Evolutionary conservation across 2,888 invertebrate genomes (phyloP), one percentile per base, ranked within the genome.

Genomic region (Lycocerus yunnanus): DNA sequence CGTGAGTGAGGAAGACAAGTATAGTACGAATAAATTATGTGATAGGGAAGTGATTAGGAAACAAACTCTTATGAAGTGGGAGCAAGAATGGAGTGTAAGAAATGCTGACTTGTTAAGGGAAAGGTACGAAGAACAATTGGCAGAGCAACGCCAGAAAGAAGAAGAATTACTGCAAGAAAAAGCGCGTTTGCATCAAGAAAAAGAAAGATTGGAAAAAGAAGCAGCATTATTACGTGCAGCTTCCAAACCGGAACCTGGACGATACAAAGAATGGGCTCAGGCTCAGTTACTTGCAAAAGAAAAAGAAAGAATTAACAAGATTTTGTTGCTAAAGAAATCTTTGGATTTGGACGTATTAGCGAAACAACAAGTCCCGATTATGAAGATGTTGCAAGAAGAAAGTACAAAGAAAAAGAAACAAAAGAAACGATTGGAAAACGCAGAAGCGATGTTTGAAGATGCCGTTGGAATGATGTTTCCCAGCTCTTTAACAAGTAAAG

Each of bases 201-300:
- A 10, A 10, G 10, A 14, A 14, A 61, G 68, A 72, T 58, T 78
- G 58, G 78, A 80, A 11, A 79, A 80, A 70, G 72, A 68, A 58
- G 77, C 8, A 79, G 80, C 58, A 79, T 75, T 75, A n/a, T 75
- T 9, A 77, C 73, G 0, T 73, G 74, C 11, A 18, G 66, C 15
- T 78, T 76, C 20, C 16, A 66, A 14, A 65, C 71, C 15, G 75
- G 79, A 78, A 21, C 79, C 79, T 13, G 81, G 79, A 15, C 80
- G 80, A 76, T 72, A 81, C 78, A 70, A 82, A 66, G 86, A 86
- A 80, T 84, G 83, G 81, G 85, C 87, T 5, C 84, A 89, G 82
- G 89, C 90, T 76, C 88, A 90, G 79, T 92, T 92, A 90, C 90
- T 91, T 79, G 88, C 88, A 76, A 90, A 92, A 78, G 91, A 93